Percentiles rank a stretch among this genome's conserved stretches.
phyloP scores from a whole-genome alignment of 2,797 vertebrate species.

The Danionella dracula region DNA sequence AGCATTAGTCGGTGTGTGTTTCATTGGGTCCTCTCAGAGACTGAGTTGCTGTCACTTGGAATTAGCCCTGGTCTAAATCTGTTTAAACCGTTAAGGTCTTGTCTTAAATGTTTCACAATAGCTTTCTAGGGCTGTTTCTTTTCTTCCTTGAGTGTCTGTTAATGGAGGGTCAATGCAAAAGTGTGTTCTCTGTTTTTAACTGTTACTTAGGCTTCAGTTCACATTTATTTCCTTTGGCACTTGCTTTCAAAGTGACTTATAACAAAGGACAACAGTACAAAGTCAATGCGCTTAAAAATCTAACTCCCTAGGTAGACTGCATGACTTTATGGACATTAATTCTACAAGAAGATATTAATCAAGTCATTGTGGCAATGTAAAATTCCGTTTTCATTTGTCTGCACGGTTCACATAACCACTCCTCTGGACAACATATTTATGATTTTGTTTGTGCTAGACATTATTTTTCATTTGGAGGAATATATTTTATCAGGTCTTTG shows the following conservation, averaged over 20 bases:
- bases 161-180: neutral
- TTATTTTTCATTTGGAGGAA: too few species aligned
- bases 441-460: too few species aligned
- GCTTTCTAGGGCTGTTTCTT: slow-evolving; percentile 10
- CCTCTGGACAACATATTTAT: too few species aligned
- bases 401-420: too few species aligned
- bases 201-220: neutral
- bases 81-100: slow-evolving; percentile 7
- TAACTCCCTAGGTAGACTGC: neutral
- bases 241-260: neutral
- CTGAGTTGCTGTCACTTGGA: slow-evolving; percentile 33
- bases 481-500: too few species aligned
- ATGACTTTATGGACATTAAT: neutral
- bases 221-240: neutral
- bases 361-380: too few species aligned
- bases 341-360: neutral
- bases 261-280: neutral
- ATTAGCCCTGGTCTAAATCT: slow-evolving; percentile 9
- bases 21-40: neutral
- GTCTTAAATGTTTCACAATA: neutral
- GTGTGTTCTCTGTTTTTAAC: neutral
- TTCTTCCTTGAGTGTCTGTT: slow-evolving; percentile 6
- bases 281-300: neutral
- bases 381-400: too few species aligned
- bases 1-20: neutral